Percentiles rank a stretch among this genome's conserved stretches.
Evolutionary conservation across 2,797 vertebrate genomes (phyloP).

Genomic region (Hylomyscus alleni): DNA sequence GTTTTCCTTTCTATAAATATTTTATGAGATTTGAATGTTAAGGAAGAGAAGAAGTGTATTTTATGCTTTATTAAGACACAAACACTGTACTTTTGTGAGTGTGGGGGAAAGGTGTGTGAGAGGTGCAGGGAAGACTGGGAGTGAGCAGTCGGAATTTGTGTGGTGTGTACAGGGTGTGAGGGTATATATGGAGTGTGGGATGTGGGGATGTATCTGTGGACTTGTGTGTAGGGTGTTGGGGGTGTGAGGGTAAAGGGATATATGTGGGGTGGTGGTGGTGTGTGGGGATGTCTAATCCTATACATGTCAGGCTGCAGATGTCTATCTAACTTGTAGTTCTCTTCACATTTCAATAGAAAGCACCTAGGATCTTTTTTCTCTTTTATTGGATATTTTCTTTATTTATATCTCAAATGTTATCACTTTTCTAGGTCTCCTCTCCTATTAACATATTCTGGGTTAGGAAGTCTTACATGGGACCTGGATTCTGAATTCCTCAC

Average conservation of each 20-base stretch:
- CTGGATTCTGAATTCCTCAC: neutral
- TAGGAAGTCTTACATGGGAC: neutral
- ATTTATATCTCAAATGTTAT: no score
- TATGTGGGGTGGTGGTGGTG: neutral
- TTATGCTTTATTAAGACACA: conserved; percentile 49
- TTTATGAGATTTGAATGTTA: conserved; percentile 42
- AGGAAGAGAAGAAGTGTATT: conserved; percentile 41
- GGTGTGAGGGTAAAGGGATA: neutral
- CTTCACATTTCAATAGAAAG: neutral
- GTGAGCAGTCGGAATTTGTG: neutral
- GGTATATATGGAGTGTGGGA: neutral
- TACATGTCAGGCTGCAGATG: neutral
- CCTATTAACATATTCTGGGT: neutral
- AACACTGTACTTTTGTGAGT: neutral
- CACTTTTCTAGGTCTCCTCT: no score
- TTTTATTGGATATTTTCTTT: no score
- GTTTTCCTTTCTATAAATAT: conserved; percentile 48
- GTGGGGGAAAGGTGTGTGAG: neutral
- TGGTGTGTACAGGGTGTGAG: neutral
- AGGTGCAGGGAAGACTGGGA: neutral
- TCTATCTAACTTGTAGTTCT: neutral
- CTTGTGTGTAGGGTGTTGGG: neutral
- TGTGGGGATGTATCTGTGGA: neutral
- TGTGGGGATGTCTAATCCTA: neutral
- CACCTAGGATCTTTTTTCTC: no score